Conservation (phyloP, 2,888 invertebrate species). For the Monoplex corrugatus region DNA sequence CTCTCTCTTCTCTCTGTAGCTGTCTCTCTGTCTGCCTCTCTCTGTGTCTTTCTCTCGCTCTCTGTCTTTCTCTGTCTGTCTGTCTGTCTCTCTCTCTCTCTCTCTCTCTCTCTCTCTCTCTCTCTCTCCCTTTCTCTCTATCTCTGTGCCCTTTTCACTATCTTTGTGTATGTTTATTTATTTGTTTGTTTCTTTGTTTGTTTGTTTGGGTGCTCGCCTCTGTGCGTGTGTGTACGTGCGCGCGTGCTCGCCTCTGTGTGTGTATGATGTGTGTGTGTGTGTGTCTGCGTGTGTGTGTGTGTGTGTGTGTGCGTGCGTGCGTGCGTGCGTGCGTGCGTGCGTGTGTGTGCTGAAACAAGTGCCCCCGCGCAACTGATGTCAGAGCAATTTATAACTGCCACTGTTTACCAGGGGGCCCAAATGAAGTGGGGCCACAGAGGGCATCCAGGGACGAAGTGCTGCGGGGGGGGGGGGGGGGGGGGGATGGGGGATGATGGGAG, state of each 20-base stretch:
- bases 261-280: not conserved
- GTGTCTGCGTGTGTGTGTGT: not conserved
- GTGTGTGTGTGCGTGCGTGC: not conserved
- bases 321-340: not conserved
- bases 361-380: too few relatives aligned
- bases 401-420: too few relatives aligned
- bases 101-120: not conserved
- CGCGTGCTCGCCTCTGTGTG: not conserved
- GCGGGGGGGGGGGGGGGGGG: too few relatives aligned
- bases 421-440: too few relatives aligned
- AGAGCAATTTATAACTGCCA: too few relatives aligned
- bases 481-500: too few relatives aligned
- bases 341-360: too few relatives aligned
- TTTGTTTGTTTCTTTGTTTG: too few relatives aligned
- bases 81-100: conserved; percentile 16
- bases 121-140: not conserved
- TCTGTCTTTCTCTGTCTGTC: conserved; percentile 2
- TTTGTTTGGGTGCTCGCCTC: too few relatives aligned
- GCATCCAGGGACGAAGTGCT: too few relatives aligned
- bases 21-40: conserved; percentile 10
- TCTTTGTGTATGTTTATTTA: too few relatives aligned
- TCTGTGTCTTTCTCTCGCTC: conserved; percentile 14
- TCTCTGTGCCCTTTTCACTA: not conserved
- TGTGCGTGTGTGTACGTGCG: too few relatives aligned
- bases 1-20: not conserved